Base-by-base conservation (phyloP, 2,113 vertebrate genomes). In the Myotis davidii region DNA sequence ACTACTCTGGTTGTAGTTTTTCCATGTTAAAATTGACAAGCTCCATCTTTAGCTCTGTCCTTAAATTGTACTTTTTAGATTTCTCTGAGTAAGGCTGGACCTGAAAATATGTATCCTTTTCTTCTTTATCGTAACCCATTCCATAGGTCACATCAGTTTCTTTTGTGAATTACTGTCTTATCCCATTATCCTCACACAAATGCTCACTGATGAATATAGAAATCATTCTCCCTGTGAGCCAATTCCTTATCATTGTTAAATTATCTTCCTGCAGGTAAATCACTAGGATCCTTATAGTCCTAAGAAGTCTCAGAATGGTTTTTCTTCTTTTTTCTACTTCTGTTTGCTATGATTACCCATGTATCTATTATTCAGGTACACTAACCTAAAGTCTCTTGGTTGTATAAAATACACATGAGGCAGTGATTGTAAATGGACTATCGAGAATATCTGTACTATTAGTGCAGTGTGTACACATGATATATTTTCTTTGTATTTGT, bases 1-100 rank as follows among this genome's bases (percentile, higher is more conserved):
- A 64, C 34, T 42, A 78, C 34, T 48, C 27, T 65, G 34, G n/a
- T 17, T 91, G 13, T 86, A 78, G 56, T 73, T 73, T 48, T 93
- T 86, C 70, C 2, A 20, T 84, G 70, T 86, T 74, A 88, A 91
- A 93, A 79, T 81, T 73, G n/a, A 84, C 61, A 86, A 56, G 21
- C 48, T 85, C 65, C 90, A 2, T 93, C 59, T 88, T 92, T 83
- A 92, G 79, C 42, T 87, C 64, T 95, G 48, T 92, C 76, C 42
- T 96, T 87, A 81, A 85, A 56, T 91, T 82, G 14, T 54, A 79
- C 48, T 88, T 87, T 81, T 82, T 86, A 93, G 50, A 73, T 85
- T 97, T 93, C 23, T 48, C 84, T 70, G 8, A 85, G 9, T 73
- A 20, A 78, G 54, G 21, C 56, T 94, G 48, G 34, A 14, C 88